Conservation (phyloP, 1,140 invertebrate species). For the Nebria ingens region DNA sequence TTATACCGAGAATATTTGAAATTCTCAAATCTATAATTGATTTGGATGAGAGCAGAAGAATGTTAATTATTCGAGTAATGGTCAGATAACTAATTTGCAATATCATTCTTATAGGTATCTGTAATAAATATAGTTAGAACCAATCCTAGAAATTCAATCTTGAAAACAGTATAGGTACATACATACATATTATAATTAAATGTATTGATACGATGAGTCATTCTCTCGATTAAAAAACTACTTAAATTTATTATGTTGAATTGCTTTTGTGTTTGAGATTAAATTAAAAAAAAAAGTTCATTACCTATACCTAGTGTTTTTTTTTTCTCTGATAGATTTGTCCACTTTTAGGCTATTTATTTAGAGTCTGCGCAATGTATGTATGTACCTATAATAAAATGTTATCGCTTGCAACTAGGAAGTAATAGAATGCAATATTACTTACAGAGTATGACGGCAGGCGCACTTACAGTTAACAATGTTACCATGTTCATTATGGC, state of each 20-base stretch:
- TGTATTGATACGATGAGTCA: conserved; percentile 2
- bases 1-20: too few relatives aligned
- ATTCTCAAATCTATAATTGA: too few relatives aligned
- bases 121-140: neutral
- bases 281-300: neutral
- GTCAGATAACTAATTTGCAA: too few relatives aligned
- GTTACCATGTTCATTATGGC: too few relatives aligned
- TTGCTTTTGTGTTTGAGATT: neutral
- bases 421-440: too few relatives aligned
- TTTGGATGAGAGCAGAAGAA: too few relatives aligned
- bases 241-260: neutral
- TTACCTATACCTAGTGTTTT: neutral
- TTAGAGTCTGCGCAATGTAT: neutral
- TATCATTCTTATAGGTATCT: neutral
- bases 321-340: neutral
- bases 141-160: neutral
- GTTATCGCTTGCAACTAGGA: neutral
- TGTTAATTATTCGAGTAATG: too few relatives aligned
- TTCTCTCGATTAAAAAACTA: neutral
- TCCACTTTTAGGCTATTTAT: neutral
- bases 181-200: too few relatives aligned
- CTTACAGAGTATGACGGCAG: too few relatives aligned
- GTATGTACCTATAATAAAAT: neutral
- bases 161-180: neutral
- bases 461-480: too few relatives aligned